Evolutionary conservation across 2,888 invertebrate genomes (phyloP).

Genomic region (Miltochrista miniata): DNA sequence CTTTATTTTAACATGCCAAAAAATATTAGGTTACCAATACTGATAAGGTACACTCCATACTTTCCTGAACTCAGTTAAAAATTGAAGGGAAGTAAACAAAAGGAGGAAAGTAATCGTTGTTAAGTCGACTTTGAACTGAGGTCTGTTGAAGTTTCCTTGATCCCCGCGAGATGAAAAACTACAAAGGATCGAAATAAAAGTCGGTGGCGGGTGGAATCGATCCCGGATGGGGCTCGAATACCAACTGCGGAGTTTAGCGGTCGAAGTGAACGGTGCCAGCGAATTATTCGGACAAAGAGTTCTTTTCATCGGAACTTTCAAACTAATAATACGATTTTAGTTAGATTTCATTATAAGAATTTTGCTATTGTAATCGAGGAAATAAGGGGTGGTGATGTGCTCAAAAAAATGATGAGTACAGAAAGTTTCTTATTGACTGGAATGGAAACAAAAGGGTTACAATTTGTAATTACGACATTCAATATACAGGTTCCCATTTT

Average conservation of each 20-base stretch:
- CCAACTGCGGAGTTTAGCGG: slow-evolving; percentile 48
- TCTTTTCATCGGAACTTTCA: not conserved
- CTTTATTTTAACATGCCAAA: no score
- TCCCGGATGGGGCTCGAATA: slow-evolving; percentile 59
- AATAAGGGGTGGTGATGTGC: no score
- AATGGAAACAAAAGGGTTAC: no score
- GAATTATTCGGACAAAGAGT: slow-evolving; percentile 21
- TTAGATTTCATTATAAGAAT: no score
- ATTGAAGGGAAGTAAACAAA: slow-evolving; percentile 42
- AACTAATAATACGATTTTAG: no score
- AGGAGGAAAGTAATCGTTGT: slow-evolving; percentile 49
- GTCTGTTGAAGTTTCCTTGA: slow-evolving; percentile 67
- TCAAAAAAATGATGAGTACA: no score
- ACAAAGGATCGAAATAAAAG: slow-evolving; percentile 67
- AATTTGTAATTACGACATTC: no score
- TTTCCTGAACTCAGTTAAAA: slow-evolving; percentile 10
- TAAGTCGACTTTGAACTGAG: slow-evolving; percentile 46
- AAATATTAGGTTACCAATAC: not conserved
- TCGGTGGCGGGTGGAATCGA: slow-evolving; percentile 63
- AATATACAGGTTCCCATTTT: no score
- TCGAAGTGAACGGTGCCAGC: slow-evolving; percentile 33
- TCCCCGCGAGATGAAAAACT: slow-evolving; percentile 77
- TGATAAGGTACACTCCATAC: not conserved
- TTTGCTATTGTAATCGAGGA: no score
- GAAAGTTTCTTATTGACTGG: no score